A percentile compares a stretch with the other conserved stretches of the same genome.
Evolutionary conservation across 30 jellyfish, hydroid and myxozoan genomes (phyloP).

Genomic region (Hydra vulgaris): DNA sequence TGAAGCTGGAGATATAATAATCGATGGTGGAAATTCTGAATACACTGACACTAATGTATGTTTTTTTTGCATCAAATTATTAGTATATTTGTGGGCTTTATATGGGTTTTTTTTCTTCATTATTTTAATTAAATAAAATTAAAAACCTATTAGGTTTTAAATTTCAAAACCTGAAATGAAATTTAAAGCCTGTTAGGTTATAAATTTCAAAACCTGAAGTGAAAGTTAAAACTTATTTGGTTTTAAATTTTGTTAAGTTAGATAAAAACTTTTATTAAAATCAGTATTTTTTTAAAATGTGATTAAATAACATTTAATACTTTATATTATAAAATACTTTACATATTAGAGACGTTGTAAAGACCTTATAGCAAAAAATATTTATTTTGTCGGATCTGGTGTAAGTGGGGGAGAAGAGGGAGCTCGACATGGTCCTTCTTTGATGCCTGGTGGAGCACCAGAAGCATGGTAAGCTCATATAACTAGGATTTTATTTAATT

Average conservation of each 20-base stretch:
- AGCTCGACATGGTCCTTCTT: constrained; percentile 98
- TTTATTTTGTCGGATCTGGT: constrained; percentile 90
- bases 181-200: too few relatives aligned
- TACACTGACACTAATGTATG: constrained; percentile 90
- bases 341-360: constrained; percentile 59
- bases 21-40: constrained; percentile 99
- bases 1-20: constrained; percentile 89
- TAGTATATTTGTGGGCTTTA: background rate
- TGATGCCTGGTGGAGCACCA: constrained; percentile 99
- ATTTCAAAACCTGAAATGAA: too few relatives aligned
- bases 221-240: too few relatives aligned
- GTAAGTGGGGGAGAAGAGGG: constrained; percentile 99
- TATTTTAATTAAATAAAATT: too few relatives aligned
- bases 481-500: background rate
- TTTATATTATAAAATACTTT: too few relatives aligned
- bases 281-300: background rate
- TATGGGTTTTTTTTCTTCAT: background rate
- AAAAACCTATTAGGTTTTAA: too few relatives aligned
- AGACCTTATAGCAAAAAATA: constrained; percentile 59
- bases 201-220: too few relatives aligned
- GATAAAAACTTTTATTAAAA: too few relatives aligned
- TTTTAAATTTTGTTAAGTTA: too few relatives aligned
- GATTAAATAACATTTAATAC: too few relatives aligned
- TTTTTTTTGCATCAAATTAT: background rate
- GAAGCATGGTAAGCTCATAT: constrained; percentile 76